Evolutionary conservation across 1,140 invertebrate genomes (phyloP).

Genomic region (Musca domestica): DNA sequence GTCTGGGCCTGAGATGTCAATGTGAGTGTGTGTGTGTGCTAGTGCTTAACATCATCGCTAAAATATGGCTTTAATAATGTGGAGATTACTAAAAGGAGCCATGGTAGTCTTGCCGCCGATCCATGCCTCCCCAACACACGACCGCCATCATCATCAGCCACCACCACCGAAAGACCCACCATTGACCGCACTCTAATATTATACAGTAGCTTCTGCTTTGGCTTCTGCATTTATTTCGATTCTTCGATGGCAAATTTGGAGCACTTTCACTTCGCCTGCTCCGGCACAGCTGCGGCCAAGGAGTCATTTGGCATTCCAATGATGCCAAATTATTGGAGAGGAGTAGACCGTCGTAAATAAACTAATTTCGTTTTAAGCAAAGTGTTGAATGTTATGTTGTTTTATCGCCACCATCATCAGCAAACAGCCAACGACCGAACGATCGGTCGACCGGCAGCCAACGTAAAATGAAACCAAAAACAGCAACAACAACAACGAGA

Average conservation of each 20-base stretch:
- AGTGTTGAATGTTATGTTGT: slow-evolving; percentile 15
- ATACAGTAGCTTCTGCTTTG: slow-evolving; percentile 1
- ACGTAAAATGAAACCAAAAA: too few relatives aligned
- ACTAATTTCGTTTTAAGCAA: background rate
- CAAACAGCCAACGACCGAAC: background rate
- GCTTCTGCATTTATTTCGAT: background rate
- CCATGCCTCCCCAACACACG: background rate
- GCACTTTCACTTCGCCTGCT: slow-evolving; percentile 12
- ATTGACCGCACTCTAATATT: background rate
- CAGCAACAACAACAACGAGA: background rate
- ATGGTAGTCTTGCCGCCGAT: background rate
- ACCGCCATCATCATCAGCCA: background rate
- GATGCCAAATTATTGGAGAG: slow-evolving; percentile 15
- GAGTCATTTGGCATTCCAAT: background rate
- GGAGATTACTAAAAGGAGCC: background rate
- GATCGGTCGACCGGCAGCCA: too few relatives aligned
- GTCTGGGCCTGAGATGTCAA: too few relatives aligned
- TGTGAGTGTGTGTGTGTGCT: too few relatives aligned
- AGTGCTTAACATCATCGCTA: too few relatives aligned
- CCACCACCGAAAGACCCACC: too few relatives aligned
- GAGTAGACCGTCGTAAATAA: slow-evolving; percentile 9
- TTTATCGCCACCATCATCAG: slow-evolving; percentile 8
- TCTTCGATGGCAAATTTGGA: background rate
- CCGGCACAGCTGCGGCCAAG: background rate
- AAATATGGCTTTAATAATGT: background rate